Base-by-base conservation (phyloP, 2,797 vertebrate species). In the Liasis olivaceus region DNA sequence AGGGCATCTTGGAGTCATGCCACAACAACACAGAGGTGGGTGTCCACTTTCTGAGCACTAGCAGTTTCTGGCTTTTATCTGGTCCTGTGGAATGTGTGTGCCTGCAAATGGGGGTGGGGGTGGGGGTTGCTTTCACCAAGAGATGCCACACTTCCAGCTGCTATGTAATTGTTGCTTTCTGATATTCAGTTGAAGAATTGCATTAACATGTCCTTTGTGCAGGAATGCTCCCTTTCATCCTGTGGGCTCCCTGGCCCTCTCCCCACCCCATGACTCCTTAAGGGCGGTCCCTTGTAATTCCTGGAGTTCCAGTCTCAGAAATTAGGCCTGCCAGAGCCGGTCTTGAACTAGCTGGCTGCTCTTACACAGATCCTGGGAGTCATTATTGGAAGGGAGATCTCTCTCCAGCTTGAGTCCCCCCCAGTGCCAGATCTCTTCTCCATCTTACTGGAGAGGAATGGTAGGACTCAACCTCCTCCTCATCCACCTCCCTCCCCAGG, bases 1-100 rank as follows among this genome's bases (percentile, higher is more conserved):
- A 97, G 97, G 95, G 94, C 60, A 94, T 97, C 81, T 92, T 97
- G 95, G 94, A 91, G 60, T 93, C 96, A 0, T 97, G 97, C 72
- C 81, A 3, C 13, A 95, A 84, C 5, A 94, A 86, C 31, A 95
- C 96, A 9, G 95, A 97, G 95, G 97, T 97, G 90, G 96, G 96
- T 95, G 47, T 24, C 85, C 58, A 1, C 6, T 59, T 6, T 2
- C 12, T 26, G 62, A 89, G 47, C 94, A 94, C 95, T 93, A 89
- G 17, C 28, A 42, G 24, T 1, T 20, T 6, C 54, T 31, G 4
- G 62, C 66, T 63, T 62, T 26, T 54, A 2, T 22, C 51, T 9
- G 51, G 36, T 8, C 36, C 56, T 5, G 5, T 36, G 47, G 28
- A 7, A 22, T 2, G 9, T 1, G 2, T 2, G 2, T 28, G 60